Conservation (phyloP, 2,797 vertebrate species). For the Calcarius lapponicus region DNA sequence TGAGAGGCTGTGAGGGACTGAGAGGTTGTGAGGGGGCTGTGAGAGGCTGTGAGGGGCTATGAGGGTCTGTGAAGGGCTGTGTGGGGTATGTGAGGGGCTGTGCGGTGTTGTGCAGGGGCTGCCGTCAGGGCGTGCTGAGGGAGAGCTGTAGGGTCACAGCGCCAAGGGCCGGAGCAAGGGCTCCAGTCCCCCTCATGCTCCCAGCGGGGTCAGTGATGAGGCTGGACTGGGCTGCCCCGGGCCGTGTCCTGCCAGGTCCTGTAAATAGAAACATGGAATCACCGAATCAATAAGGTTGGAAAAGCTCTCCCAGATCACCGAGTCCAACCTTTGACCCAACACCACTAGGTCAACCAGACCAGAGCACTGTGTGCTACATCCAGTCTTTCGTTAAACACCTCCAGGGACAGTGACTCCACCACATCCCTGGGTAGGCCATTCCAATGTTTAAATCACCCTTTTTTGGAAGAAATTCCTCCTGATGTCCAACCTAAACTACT, state of each 20-base stretch:
- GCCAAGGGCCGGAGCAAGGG: background rate
- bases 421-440: background rate
- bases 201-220: fast-evolving
- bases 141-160: background rate
- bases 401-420: fast-evolving
- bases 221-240: fast-evolving
- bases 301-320: background rate
- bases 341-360: background rate
- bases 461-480: background rate
- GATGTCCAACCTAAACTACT: background rate
- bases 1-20: background rate
- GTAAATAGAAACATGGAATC: background rate
- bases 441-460: background rate
- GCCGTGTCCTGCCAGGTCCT: background rate
- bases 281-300: background rate
- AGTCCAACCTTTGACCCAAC: background rate
- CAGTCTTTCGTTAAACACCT: background rate
- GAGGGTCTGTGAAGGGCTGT: background rate
- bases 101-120: no score
- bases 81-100: background rate
- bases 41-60: background rate
- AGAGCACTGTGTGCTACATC: background rate
- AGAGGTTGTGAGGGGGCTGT: no score
- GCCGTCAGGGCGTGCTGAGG: fast-evolving
- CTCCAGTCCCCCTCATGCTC: background rate